These are phyloP conservation scores for Alethe castanea DNA, from an alignment of 2,113 vertebrate genomes.

Conservation along the genomic window DNA sequence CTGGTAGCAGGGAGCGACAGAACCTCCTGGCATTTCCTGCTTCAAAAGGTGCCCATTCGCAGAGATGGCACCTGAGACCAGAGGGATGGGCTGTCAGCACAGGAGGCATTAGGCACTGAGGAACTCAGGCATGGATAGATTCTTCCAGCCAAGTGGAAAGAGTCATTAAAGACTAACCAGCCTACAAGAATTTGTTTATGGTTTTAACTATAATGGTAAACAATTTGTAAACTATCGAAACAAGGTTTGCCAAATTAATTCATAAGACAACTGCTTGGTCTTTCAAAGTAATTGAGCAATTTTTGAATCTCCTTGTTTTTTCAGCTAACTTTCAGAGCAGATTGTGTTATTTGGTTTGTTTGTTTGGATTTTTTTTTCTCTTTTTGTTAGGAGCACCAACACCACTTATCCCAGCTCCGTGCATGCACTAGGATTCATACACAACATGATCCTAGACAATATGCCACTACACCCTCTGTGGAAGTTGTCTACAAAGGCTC, in stretches of 20 bases:
- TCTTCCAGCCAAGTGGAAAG: neutral
- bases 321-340: neutral
- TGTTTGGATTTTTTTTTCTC: neutral
- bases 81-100: neutral
- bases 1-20: slow-evolving; percentile 50
- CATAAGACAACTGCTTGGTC: neutral
- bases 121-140: neutral
- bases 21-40: slow-evolving; percentile 60
- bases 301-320: neutral
- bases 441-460: neutral
- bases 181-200: neutral
- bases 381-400: neutral
- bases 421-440: neutral
- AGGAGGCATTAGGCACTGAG: neutral
- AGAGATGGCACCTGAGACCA: neutral
- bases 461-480: neutral
- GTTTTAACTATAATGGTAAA: neutral
- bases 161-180: neutral
- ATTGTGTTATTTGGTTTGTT: neutral
- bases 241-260: neutral
- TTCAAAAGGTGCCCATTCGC: slow-evolving; percentile 65
- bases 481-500: neutral
- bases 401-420: neutral
- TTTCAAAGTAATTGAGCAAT: neutral
- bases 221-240: neutral